phyloP scores from a whole-genome alignment of 2,797 vertebrate genomes.

The Danio kyathit region DNA sequence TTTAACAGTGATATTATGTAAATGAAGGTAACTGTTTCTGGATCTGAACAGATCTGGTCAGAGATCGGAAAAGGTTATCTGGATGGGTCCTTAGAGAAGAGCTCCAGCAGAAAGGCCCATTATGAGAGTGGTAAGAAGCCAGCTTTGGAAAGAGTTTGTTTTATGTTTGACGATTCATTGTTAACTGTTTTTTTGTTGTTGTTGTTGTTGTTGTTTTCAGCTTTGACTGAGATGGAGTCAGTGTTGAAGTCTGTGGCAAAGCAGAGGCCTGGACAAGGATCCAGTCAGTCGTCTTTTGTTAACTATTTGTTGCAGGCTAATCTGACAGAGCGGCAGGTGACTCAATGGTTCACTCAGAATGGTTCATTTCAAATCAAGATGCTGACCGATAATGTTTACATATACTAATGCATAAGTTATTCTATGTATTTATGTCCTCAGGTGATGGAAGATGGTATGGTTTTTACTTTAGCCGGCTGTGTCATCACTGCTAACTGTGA shows the following conservation, averaged over 20 bases:
- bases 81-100: constrained; percentile 95
- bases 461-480: constrained; percentile 92
- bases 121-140: constrained; percentile 87
- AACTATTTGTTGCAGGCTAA: constrained; percentile 88
- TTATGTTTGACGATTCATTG: not conserved
- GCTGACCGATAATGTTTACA: not conserved
- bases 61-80: constrained; percentile 95
- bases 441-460: constrained; percentile 97
- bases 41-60: constrained; percentile 87
- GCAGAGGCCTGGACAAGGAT: constrained; percentile 82
- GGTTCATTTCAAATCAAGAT: not conserved
- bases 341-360: not conserved
- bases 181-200: not conserved
- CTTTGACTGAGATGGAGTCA: constrained; percentile 89
- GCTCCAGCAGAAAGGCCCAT: constrained; percentile 85
- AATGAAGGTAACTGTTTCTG: not conserved
- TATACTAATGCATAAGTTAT: not conserved
- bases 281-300: constrained; percentile 81
- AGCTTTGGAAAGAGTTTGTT: not conserved
- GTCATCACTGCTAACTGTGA: constrained; percentile 94
- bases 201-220: constrained; percentile 78
- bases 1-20: not conserved
- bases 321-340: constrained; percentile 92
- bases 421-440: constrained; percentile 61
- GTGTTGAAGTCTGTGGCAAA: constrained; percentile 86